Evolutionary conservation across 2,888 invertebrate genomes (phyloP).

Genomic region (Glaucopsyche alexis): DNA sequence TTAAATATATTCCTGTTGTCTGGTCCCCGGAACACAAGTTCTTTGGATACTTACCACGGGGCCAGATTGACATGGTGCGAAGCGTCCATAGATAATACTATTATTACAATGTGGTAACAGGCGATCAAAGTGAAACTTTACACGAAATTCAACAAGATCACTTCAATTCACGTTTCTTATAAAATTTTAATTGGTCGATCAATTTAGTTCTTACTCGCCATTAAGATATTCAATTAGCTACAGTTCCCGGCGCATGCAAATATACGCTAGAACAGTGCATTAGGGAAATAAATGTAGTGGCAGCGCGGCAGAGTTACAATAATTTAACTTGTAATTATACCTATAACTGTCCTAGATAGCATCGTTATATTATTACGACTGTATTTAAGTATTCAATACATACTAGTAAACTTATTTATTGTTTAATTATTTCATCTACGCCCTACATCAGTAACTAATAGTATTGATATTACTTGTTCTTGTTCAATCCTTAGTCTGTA

Average conservation of each 20-base stretch:
- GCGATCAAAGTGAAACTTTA: background rate
- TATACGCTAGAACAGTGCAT: background rate
- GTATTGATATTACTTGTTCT: background rate
- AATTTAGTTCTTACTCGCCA: slow-evolving; percentile 1
- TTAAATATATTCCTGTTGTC: no score
- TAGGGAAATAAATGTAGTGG: background rate
- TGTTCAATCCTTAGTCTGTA: background rate
- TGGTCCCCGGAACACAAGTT: no score
- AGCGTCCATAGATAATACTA: background rate
- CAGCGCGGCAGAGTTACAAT: background rate
- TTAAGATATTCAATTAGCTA: slow-evolving; percentile 10
- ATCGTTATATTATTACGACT: background rate
- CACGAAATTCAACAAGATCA: background rate
- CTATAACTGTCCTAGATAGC: background rate
- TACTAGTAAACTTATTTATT: background rate
- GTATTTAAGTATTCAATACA: background rate
- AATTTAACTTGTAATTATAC: background rate
- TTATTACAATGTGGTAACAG: background rate
- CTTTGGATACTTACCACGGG: no score
- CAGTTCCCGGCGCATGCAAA: background rate
- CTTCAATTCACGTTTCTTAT: background rate
- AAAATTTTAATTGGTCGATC: slow-evolving; percentile 24
- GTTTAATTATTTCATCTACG: background rate
- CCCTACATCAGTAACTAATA: background rate
- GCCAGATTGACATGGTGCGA: no score